Evolutionary conservation across 2,113 vertebrate species (phyloP), one percentile per base, ranked within the genome.

Genomic region (Excalfactoria chinensis): DNA sequence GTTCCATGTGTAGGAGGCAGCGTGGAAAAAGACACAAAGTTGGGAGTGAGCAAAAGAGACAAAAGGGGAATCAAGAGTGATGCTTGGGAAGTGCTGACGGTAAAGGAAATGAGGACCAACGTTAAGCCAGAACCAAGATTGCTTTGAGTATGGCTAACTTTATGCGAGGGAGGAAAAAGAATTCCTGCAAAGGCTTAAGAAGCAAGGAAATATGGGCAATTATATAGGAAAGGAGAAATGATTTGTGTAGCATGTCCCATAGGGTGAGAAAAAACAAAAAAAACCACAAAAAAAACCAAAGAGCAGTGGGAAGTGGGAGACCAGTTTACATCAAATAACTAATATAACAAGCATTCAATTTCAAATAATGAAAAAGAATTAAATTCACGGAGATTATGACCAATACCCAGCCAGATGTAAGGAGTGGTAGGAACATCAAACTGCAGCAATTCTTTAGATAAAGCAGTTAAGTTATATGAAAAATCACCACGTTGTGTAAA

Each of bases 1-100:
- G 93, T 96, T 97, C 95, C 96, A 97, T 95, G 91, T 94, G 93
- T 96, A 96, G 96, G 95, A 97, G 95, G 95, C 96, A 97, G 96
- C 96, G 93, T 97, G 96, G 96, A 97, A 97, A 97, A 95, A 97
- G 96, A 97, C 95, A 97, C 95, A 97, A 96, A 96, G 96, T 96
- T 77, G 96, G 96, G 96, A 97, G 96, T 97, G 95, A 95, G 95
- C 96, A 97, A 96, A 95, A 96, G 89, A 97, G 93, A 96, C 95
- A 96, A 97, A 95, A 93, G 95, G 95, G 96, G 93, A 94, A 92
- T 87, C 81, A 68, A 79, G 93, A 96, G 84, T 3, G 91, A 94
- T 93, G 93, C 76, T 96, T 88, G 94, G 95, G 95, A 97, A 83
- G 95, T 71, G 76, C 76, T 88, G 91, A 87, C 79, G 1, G 87